These are phyloP conservation scores for Laterallus jamaicensis DNA, from an alignment of 2,113 vertebrate species.

Conservation along the genomic window DNA sequence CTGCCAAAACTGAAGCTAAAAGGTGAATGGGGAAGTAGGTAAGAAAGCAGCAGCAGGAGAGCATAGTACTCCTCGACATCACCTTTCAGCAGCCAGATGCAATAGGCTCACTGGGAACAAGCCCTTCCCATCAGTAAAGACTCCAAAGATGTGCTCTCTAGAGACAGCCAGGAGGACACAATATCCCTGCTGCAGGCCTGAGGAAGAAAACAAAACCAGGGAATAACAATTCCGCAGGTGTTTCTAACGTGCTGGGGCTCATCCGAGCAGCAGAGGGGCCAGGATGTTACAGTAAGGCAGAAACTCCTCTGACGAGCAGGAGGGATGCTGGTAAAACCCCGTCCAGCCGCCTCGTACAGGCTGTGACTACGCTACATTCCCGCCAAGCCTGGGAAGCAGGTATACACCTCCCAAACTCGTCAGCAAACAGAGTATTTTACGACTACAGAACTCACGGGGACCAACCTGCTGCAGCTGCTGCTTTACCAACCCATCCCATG, in stretches of 20 bases:
- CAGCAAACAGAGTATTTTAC: background rate
- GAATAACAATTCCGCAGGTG: background rate
- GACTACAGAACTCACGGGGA: background rate
- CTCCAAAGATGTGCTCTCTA: background rate
- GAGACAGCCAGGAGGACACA: background rate
- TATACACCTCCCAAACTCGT: background rate
- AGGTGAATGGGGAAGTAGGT: background rate
- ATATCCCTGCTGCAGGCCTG: accelerated
- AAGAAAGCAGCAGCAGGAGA: background rate
- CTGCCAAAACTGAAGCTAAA: background rate
- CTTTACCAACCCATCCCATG: background rate
- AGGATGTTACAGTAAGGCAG: background rate
- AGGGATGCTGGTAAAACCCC: background rate
- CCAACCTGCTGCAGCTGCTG: background rate
- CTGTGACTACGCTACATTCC: accelerated
- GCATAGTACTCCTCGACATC: background rate
- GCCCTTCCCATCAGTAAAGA: background rate
- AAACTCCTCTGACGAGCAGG: background rate
- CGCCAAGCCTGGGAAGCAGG: background rate
- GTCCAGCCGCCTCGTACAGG: background rate
- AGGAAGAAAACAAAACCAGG: background rate
- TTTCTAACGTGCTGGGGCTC: background rate
- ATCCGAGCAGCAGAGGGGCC: accelerated
- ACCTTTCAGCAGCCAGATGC: background rate
- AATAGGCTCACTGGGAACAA: background rate